A percentile compares a stretch with the other conserved stretches of the same genome.
phyloP scores from a whole-genome alignment of 1,140 invertebrate species.

The Wiebesia pumilae region DNA sequence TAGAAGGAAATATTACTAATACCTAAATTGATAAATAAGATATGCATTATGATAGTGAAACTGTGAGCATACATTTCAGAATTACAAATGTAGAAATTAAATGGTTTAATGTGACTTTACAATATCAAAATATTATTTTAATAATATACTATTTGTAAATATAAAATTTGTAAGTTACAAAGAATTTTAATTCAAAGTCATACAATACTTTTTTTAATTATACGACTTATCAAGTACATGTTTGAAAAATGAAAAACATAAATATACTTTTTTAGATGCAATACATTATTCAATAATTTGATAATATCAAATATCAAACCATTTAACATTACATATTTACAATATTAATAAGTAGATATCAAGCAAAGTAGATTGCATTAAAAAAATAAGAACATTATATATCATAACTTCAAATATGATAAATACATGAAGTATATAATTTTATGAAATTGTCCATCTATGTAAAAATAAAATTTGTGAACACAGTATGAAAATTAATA shows the following conservation, averaged over 20 bases:
- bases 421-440: slow-evolving; percentile 38
- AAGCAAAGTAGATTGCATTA: slow-evolving; percentile 18
- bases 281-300: neutral
- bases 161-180: neutral
- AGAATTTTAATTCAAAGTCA: neutral
- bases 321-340: slow-evolving; percentile 51
- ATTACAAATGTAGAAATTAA: slow-evolving; percentile 39
- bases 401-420: neutral
- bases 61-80: slow-evolving; percentile 32
- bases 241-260: no score
- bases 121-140: neutral
- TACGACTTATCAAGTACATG: no score
- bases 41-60: slow-evolving; percentile 26
- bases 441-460: neutral
- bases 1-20: slow-evolving; percentile 34
- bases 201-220: neutral
- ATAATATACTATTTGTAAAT: neutral
- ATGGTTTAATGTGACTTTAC: slow-evolving; percentile 33
- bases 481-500: neutral
- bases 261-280: neutral
- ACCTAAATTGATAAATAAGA: slow-evolving; percentile 26
- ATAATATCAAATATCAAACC: slow-evolving; percentile 35
- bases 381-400: slow-evolving; percentile 31
- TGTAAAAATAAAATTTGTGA: slow-evolving; percentile 29
- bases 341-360: slow-evolving; percentile 35